A percentile compares a stretch with the other conserved stretches of the same genome.
Conservation (phyloP, 2,113 vertebrate genomes). For the Pungitius pungitius region DNA sequence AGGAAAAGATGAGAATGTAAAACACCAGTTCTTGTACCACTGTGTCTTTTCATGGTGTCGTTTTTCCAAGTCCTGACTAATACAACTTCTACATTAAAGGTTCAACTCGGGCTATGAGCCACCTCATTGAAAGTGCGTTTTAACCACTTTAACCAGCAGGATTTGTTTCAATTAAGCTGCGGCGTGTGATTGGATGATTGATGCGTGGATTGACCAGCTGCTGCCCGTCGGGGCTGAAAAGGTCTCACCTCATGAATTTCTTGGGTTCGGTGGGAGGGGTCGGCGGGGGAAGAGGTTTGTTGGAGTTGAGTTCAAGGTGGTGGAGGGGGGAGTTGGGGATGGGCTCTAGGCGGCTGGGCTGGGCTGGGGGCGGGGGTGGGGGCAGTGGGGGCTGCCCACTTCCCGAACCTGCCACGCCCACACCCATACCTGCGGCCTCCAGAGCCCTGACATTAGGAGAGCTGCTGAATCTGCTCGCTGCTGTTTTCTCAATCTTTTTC, state of each 20-base stretch:
- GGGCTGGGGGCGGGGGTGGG: conserved; percentile 86
- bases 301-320: conserved; percentile 96
- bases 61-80: neutral
- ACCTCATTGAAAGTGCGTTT: conserved; percentile 15
- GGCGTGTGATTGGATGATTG: conserved; percentile 50
- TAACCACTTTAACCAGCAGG: neutral
- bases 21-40: conserved; percentile 1
- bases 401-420: conserved; percentile 81
- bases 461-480: conserved; percentile 96
- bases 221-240: conserved; percentile 63
- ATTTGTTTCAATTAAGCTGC: neutral
- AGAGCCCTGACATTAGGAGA: conserved; percentile 94
- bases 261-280: conserved; percentile 96
- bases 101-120: conserved; percentile 9
- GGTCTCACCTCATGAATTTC: conserved; percentile 98
- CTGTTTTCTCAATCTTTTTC: conserved; percentile 98
- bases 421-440: conserved; percentile 90
- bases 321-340: conserved; percentile 97
- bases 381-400: conserved; percentile 86
- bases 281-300: conserved; percentile 96
- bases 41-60: conserved; percentile 3
- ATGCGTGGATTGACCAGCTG: conserved; percentile 45
- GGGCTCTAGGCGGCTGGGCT: conserved; percentile 92
- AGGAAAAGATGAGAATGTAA: conserved; percentile 21
- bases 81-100: conserved; percentile 2